Evolutionary conservation across 2,888 invertebrate genomes (phyloP).

Genomic region (Selenia dentaria): DNA sequence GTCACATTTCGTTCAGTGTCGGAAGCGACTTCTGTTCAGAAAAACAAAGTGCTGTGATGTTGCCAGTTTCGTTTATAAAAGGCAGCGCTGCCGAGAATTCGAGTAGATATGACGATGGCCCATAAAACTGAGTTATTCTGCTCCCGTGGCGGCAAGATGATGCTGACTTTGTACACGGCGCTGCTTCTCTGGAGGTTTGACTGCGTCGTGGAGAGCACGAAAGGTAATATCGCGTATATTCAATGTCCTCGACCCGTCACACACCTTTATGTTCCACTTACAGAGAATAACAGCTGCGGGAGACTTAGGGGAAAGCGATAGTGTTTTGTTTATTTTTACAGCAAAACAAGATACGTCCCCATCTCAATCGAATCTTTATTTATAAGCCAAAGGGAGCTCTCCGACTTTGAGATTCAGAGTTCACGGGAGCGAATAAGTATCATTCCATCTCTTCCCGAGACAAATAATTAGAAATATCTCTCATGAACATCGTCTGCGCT

Average conservation of each 20-base stretch:
- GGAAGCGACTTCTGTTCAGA: slow-evolving; percentile 46
- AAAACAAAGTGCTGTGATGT: slow-evolving; percentile 72
- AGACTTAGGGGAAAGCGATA: slow-evolving; percentile 17
- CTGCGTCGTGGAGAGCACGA: slow-evolving; percentile 74
- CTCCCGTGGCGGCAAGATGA: slow-evolving; percentile 66
- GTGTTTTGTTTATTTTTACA: slow-evolving; percentile 24
- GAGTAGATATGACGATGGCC: slow-evolving; percentile 65
- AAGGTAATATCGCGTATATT: slow-evolving; percentile 60
- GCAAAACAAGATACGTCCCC: slow-evolving; percentile 1
- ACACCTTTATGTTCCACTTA: slow-evolving; percentile 21
- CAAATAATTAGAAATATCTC: slow-evolving; percentile 27
- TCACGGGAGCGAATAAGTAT: slow-evolving; percentile 18
- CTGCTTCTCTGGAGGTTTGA: slow-evolving; percentile 76
- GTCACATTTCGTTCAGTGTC: slow-evolving; percentile 46
- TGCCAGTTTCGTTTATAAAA: slow-evolving; percentile 57
- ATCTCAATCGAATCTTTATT: slow-evolving; percentile 18
- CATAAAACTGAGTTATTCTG: slow-evolving; percentile 65
- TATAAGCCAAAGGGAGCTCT: slow-evolving; percentile 11
- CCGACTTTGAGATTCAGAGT: slow-evolving; percentile 17
- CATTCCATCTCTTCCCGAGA: slow-evolving; percentile 23
- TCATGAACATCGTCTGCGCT: slow-evolving; percentile 31
- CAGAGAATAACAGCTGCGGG: slow-evolving; percentile 13
- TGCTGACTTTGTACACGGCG: slow-evolving; percentile 65
- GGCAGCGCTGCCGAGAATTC: slow-evolving; percentile 65
- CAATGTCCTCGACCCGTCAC: slow-evolving; percentile 20